Conservation (phyloP, 2,888 invertebrate species). For the Ophion costatus region DNA sequence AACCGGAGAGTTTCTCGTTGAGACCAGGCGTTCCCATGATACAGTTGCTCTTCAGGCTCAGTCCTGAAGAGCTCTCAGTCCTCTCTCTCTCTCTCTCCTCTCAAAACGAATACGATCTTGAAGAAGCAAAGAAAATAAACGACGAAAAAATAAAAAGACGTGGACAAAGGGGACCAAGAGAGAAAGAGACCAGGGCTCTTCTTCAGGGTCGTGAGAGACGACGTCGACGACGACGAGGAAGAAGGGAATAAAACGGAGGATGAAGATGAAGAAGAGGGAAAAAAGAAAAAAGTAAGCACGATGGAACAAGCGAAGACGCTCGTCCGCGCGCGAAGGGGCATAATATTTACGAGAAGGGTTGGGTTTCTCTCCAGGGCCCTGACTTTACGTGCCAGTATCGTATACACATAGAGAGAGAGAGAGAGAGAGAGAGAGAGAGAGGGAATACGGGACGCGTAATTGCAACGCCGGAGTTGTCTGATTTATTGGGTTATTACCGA, state of each 20-base stretch:
- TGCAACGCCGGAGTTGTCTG: slow-evolving; percentile 80
- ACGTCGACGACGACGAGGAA: slow-evolving; percentile 23
- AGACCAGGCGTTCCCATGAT: neutral
- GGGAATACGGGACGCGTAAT: slow-evolving; percentile 75
- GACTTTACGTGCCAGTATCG: slow-evolving; percentile 51
- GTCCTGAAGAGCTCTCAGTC: neutral
- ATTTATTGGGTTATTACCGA: slow-evolving; percentile 83
- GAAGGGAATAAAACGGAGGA: neutral
- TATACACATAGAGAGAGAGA: slow-evolving; percentile 29
- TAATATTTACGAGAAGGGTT: slow-evolving; percentile 81
- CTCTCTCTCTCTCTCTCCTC: neutral
- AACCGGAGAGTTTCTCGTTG: slow-evolving; percentile 67
- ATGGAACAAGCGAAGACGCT: slow-evolving; percentile 29
- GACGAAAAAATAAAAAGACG: neutral
- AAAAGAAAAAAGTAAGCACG: neutral
- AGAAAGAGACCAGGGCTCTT: slow-evolving; percentile 31
- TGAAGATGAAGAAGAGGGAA: slow-evolving; percentile 24
- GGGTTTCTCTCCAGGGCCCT: slow-evolving; percentile 73
- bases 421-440: slow-evolving; percentile 59
- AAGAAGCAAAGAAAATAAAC: neutral
- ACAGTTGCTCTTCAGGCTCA: slow-evolving; percentile 4
- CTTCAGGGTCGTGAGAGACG: slow-evolving; percentile 62
- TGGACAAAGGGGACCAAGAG: slow-evolving; percentile 7
- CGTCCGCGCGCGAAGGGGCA: slow-evolving; percentile 70
- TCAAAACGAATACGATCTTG: neutral